Evolutionary conservation across 2,113 vertebrate species (phyloP).

Genomic region (Triplophysa siluroides): DNA sequence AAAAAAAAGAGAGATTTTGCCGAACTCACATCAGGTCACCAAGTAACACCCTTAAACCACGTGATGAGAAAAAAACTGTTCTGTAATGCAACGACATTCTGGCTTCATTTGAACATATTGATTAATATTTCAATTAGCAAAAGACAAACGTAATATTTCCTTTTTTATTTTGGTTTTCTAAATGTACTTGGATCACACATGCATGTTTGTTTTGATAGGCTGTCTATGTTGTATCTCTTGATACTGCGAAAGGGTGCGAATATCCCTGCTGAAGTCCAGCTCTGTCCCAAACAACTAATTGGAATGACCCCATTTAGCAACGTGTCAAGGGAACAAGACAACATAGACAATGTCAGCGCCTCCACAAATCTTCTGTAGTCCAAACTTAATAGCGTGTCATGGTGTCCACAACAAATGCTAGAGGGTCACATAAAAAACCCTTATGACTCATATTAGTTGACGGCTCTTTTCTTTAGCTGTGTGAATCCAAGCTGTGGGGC

Average conservation of each 20-base stretch:
- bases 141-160: too few relatives aligned
- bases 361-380: conserved; percentile 74
- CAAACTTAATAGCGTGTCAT: conserved; percentile 69
- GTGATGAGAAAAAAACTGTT: background rate
- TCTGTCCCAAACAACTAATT: conserved; percentile 72
- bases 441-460: conserved; percentile 73
- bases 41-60: background rate
- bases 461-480: conserved; percentile 49
- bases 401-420: conserved; percentile 67
- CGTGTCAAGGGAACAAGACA: conserved; percentile 69
- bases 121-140: too few relatives aligned
- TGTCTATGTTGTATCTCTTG: conserved; percentile 2
- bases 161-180: background rate
- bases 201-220: background rate
- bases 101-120: background rate
- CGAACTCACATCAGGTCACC: conserved; percentile 33
- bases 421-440: conserved; percentile 64
- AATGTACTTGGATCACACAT: background rate
- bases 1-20: conserved; percentile 39
- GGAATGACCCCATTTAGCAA: conserved; percentile 75
- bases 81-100: background rate
- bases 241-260: conserved; percentile 33
- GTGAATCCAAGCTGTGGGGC: conserved; percentile 36
- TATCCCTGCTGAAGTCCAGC: conserved; percentile 54
- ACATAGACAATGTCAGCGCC: conserved; percentile 69